Evolutionary conservation across 2,888 invertebrate genomes (phyloP).

Genomic region (Pogonocherus hispidulus): DNA sequence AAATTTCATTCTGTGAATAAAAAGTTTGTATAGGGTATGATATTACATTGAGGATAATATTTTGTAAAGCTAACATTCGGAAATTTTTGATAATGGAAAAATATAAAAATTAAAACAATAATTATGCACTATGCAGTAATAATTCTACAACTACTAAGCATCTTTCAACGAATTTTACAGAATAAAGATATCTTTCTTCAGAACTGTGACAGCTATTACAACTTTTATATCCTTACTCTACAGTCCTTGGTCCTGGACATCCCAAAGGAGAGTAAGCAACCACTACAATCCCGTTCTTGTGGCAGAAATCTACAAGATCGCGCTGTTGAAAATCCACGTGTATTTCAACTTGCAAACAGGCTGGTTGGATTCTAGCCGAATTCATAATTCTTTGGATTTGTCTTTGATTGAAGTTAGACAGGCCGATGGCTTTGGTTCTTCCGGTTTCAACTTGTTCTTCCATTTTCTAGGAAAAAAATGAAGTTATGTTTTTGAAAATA

Average conservation of each 20-base stretch:
- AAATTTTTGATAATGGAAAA: no score
- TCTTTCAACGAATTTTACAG: no score
- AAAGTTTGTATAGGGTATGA: no score
- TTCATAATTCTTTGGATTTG: conserved; percentile 39
- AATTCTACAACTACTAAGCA: no score
- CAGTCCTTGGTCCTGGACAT: conserved; percentile 67
- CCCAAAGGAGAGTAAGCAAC: conserved; percentile 69
- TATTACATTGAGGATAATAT: no score
- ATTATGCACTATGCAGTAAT: no score
- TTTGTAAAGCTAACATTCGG: no score
- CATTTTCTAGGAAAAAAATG: conserved; percentile 63
- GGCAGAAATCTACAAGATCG: conserved; percentile 56
- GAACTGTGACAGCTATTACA: not conserved
- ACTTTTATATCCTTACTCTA: conserved; percentile 16
- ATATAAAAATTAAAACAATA: no score
- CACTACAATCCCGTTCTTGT: conserved; percentile 38
- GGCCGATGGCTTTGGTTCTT: conserved; percentile 82
- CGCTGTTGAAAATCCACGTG: conserved; percentile 70
- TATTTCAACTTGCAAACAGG: conserved; percentile 76
- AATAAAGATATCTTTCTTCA: no score
- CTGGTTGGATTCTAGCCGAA: conserved; percentile 72
- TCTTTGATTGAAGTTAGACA: conserved; percentile 70
- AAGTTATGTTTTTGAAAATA: not conserved
- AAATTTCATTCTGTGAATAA: no score
- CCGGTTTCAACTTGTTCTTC: conserved; percentile 78